Conservation (phyloP, 1,140 invertebrate genomes). For the Tetramorium parvispinum region DNA sequence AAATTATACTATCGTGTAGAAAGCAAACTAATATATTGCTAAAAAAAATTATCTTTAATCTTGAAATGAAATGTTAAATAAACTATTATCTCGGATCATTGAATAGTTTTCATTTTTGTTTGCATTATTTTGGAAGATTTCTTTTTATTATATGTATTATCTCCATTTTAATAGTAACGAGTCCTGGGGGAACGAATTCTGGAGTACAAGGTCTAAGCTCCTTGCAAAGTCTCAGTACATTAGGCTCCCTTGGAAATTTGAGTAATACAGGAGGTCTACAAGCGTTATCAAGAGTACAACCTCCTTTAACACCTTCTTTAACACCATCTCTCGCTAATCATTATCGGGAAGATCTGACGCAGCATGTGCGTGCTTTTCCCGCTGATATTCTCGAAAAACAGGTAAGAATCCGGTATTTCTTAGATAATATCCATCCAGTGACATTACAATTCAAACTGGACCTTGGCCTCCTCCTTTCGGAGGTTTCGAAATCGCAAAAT, state of each 20-base stretch:
- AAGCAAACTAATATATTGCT: not conserved
- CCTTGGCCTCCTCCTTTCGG: no score
- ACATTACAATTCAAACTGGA: no score
- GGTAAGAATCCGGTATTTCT: conserved; percentile 85
- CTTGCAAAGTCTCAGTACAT: conserved; percentile 85
- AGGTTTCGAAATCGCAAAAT: no score
- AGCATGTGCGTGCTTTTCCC: conserved; percentile 96
- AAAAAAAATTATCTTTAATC: not conserved
- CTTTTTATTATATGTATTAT: conserved; percentile 19
- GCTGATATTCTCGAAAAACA: conserved; percentile 97
- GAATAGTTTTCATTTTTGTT: not conserved
- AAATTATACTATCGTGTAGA: not conserved
- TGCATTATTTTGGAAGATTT: not conserved
- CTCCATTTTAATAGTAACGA: conserved; percentile 80
- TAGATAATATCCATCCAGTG: not conserved
- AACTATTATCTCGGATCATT: not conserved
- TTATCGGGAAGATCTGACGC: conserved; percentile 95
- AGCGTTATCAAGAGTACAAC: conserved; percentile 84
- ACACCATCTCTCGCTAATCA: conserved; percentile 96
- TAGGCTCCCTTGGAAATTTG: conserved; percentile 84
- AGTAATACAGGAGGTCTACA: conserved; percentile 85
- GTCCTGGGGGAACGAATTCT: conserved; percentile 83
- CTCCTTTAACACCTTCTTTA: conserved; percentile 88
- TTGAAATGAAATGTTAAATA: not conserved
- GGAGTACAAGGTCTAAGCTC: conserved; percentile 85